Evolutionary conservation across 2,113 vertebrate genomes (phyloP).

Genomic region (Eretmochelys imbricata): DNA sequence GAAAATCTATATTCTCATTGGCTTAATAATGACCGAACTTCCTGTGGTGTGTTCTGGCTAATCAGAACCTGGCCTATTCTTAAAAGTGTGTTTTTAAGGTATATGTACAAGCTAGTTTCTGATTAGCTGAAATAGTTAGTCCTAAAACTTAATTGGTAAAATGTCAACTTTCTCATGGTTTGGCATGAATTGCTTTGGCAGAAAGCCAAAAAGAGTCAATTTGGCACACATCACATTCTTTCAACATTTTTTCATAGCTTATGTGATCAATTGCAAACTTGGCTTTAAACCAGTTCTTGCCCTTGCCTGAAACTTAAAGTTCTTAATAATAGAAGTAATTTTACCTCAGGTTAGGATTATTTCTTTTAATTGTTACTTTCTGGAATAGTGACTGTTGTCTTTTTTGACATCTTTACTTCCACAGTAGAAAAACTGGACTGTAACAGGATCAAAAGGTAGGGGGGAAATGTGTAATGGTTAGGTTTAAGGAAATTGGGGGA

Average conservation of each 20-base stretch:
- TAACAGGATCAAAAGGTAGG: not conserved
- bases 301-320: not conserved
- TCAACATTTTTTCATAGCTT: not conserved
- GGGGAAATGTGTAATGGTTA: not conserved
- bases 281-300: not conserved
- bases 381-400: not conserved
- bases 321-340: not conserved
- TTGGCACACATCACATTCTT: not conserved
- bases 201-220: not conserved
- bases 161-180: no score
- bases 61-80: no score
- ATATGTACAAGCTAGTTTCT: no score
- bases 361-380: not conserved
- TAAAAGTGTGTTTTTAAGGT: no score
- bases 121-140: no score
- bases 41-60: no score
- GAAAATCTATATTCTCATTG: no score
- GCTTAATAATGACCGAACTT: no score
- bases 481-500: not conserved
- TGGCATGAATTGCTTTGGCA: not conserved
- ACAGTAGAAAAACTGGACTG: not conserved
- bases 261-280: not conserved
- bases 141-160: no score
- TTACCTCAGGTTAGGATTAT: not conserved
- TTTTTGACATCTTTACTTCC: not conserved